Evolutionary conservation across 2,888 invertebrate genomes (phyloP).

Genomic region (Chloroclystis v-ata): DNA sequence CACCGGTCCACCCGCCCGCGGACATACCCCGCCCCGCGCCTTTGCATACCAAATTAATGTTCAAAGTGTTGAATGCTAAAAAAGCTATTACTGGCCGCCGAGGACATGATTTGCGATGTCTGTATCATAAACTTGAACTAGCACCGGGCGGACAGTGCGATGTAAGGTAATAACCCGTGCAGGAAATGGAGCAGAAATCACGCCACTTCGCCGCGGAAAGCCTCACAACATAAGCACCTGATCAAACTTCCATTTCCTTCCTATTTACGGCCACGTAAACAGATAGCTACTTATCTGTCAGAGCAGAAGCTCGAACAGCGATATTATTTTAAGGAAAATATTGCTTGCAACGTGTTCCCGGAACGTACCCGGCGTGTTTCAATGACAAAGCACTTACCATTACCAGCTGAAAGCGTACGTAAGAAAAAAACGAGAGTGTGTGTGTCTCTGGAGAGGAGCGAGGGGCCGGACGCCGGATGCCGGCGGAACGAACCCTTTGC

Average conservation of each 20-base stretch:
- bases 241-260: conserved; percentile 7
- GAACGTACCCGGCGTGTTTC: conserved; percentile 25
- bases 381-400: conserved; percentile 47
- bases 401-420: conserved; percentile 42
- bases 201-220: background rate
- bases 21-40: conserved; percentile 31
- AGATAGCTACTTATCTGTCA: conserved; percentile 13
- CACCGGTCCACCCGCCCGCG: conserved; percentile 36
- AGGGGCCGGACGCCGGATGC: conserved; percentile 45
- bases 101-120: conserved; percentile 23
- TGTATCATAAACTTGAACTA: conserved; percentile 23
- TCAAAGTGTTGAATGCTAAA: conserved; percentile 30
- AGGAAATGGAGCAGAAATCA: conserved; percentile 5
- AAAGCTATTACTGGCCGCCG: conserved; percentile 25
- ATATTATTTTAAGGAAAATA: conserved; percentile 22
- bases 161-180: conserved; percentile 7
- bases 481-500: conserved; percentile 70
- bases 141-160: conserved; percentile 11
- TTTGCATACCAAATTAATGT: conserved; percentile 30
- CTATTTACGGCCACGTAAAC: conserved; percentile 13
- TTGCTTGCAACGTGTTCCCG: conserved; percentile 16
- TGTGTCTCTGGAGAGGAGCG: conserved; percentile 34
- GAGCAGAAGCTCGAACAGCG: conserved; percentile 15
- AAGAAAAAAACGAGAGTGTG: conserved; percentile 34
- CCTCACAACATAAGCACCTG: conserved; percentile 6